phyloP scores from a whole-genome alignment of 2,888 invertebrate genomes.

The Lissonota sp. region DNA sequence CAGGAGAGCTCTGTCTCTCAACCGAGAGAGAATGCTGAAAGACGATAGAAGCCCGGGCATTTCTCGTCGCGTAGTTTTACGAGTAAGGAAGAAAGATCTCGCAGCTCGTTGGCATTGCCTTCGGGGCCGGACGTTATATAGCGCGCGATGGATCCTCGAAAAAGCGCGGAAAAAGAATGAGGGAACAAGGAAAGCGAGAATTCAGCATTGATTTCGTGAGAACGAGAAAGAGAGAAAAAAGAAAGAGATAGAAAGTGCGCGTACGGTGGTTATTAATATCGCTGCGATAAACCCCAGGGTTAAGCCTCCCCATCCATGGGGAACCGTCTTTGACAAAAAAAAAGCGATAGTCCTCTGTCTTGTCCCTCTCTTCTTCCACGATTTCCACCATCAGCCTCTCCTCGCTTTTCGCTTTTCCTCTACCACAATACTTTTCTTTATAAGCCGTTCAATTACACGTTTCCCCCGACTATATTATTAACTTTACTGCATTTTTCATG shows the following conservation, averaged over 20 bases:
- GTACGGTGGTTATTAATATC: slow-evolving; percentile 77
- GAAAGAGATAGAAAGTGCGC: slow-evolving; percentile 55
- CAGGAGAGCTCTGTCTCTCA: too few species aligned
- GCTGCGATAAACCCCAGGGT: slow-evolving; percentile 76
- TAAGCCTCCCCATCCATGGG: slow-evolving; percentile 71
- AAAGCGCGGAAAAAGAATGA: slow-evolving; percentile 6
- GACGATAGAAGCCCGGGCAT: slow-evolving; percentile 39
- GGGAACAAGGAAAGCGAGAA: slow-evolving; percentile 10
- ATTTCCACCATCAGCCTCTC: slow-evolving; percentile 46
- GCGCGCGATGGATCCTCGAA: slow-evolving; percentile 29
- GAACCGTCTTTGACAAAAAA: slow-evolving; percentile 76
- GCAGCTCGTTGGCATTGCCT: slow-evolving; percentile 66
- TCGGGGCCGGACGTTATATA: slow-evolving; percentile 41
- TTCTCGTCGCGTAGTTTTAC: slow-evolving; percentile 73
- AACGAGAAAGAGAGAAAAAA: not conserved
- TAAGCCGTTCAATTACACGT: not conserved
- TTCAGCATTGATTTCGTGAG: slow-evolving; percentile 23
- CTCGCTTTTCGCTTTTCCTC: slow-evolving; percentile 29
- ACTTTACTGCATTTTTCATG: too few species aligned
- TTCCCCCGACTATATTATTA: too few species aligned
- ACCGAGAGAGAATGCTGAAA: not conserved
- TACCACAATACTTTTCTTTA: not conserved
- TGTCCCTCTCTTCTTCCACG: slow-evolving; percentile 52
- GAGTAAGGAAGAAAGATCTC: slow-evolving; percentile 72
- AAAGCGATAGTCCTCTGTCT: slow-evolving; percentile 70